A percentile compares a stretch with the other conserved stretches of the same genome.
Conservation (phyloP, 2,113 vertebrate genomes). For the Dasyprocta punctata region DNA sequence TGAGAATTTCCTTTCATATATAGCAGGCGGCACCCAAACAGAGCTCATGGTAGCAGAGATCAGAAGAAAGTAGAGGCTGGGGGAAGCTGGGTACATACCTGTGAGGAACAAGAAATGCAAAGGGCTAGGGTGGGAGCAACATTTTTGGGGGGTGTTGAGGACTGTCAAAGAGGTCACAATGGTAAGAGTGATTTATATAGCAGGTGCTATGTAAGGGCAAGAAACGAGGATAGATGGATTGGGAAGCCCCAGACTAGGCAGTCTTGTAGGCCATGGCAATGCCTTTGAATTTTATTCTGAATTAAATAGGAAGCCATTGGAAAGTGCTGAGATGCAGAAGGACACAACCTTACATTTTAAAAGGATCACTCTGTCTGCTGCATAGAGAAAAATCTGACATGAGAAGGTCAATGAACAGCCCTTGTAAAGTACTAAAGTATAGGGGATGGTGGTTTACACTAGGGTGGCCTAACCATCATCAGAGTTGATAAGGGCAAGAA, state of each 20-base stretch:
- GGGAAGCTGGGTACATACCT: neutral
- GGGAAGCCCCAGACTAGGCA: neutral
- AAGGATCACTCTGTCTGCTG: neutral
- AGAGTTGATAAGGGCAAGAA: neutral
- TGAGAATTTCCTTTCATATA: neutral
- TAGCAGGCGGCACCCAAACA: neutral
- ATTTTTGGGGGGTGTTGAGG: neutral
- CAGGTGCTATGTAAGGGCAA: neutral
- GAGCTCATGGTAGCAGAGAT: neutral
- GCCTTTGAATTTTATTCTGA: neutral
- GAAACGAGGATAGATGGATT: neutral
- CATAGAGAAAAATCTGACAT: neutral
- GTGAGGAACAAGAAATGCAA: neutral
- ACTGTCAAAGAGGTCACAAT: neutral
- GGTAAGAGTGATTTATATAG: neutral
- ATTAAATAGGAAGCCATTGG: neutral
- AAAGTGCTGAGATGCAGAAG: neutral
- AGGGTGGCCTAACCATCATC: neutral
- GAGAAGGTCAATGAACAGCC: neutral
- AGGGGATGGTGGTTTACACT: neutral
- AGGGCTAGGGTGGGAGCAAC: neutral
- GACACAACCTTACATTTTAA: neutral
- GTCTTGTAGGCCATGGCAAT: neutral
- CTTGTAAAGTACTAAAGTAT: neutral
- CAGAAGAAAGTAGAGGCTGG: neutral